Conservation (phyloP, 2,888 invertebrate species). For the Caenorhabditis sulstoni region DNA sequence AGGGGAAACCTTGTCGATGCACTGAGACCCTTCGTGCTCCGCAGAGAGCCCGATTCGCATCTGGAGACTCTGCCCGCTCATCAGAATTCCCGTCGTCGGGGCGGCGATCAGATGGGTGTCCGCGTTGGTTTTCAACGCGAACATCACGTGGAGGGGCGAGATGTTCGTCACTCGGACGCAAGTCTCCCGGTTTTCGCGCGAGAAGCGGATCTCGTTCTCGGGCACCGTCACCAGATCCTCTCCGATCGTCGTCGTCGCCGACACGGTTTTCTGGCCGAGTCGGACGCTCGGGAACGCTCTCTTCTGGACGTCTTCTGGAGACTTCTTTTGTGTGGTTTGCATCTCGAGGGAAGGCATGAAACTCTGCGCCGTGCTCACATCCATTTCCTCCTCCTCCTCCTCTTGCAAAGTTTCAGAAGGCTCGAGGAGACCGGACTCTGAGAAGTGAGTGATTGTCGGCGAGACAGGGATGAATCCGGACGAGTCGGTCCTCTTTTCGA, state of each 20-base stretch:
- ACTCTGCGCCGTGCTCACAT: slow-evolving; percentile 44
- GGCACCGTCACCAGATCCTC: slow-evolving; percentile 52
- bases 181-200: neutral
- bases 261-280: slow-evolving; percentile 33
- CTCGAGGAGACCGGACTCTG: slow-evolving; percentile 36
- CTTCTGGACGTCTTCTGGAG: slow-evolving; percentile 24
- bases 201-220: slow-evolving; percentile 20
- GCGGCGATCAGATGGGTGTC: slow-evolving; percentile 56
- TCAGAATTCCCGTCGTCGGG: slow-evolving; percentile 50
- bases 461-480: slow-evolving; percentile 40
- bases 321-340: slow-evolving; percentile 52
- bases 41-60: slow-evolving; percentile 53
- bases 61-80: slow-evolving; percentile 47
- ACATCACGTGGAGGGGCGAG: slow-evolving; percentile 46
- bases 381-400: slow-evolving; percentile 16
- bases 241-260: slow-evolving; percentile 45
- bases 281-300: slow-evolving; percentile 32
- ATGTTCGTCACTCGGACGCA: slow-evolving; percentile 39
- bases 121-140: slow-evolving; percentile 53
- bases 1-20: slow-evolving; percentile 47
- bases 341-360: slow-evolving; percentile 39
- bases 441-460: slow-evolving; percentile 48
- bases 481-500: slow-evolving; percentile 9
- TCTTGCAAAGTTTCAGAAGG: neutral
- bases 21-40: slow-evolving; percentile 4